These are phyloP conservation scores for Colletes latitarsis DNA, from an alignment of 1,140 invertebrate genomes.

Conservation along the genomic window DNA sequence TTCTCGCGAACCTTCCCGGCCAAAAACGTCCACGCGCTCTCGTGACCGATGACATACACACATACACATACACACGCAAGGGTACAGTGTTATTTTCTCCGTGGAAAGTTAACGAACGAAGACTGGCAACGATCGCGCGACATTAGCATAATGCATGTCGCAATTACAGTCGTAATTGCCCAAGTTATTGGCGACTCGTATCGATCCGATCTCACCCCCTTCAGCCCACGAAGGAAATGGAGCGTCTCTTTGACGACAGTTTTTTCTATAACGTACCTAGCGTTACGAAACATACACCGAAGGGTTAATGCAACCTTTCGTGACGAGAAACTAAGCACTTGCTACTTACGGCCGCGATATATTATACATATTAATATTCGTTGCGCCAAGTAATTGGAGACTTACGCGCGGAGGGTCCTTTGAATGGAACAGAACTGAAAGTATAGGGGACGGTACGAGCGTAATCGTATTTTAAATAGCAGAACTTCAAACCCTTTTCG, in stretches of 20 bases:
- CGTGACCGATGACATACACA: background rate
- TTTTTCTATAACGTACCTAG: background rate
- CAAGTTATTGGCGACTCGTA: conserved; percentile 79
- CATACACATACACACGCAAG: too few relatives aligned
- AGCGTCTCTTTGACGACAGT: conserved; percentile 26
- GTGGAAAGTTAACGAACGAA: conserved; percentile 74
- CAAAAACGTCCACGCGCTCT: too few relatives aligned
- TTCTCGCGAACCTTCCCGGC: background rate
- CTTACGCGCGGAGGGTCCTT: background rate
- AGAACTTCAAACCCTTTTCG: too few relatives aligned
- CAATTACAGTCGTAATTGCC: conserved; percentile 79
- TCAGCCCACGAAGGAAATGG: conserved; percentile 46
- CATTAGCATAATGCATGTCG: conserved; percentile 79
- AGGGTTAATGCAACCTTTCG: background rate
- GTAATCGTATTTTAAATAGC: too few relatives aligned
- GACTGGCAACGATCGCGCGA: conserved; percentile 66
- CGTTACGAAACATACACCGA: background rate
- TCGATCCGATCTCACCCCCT: conserved; percentile 67
- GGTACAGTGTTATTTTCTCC: conserved; percentile 10
- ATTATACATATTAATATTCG: background rate
- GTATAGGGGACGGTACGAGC: too few relatives aligned
- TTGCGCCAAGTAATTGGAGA: too few relatives aligned
- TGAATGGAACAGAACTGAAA: background rate
- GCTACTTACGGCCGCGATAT: background rate
- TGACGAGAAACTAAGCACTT: background rate